Base-by-base conservation (phyloP, 1,140 invertebrate genomes). In the Drosophila seguyi region DNA sequence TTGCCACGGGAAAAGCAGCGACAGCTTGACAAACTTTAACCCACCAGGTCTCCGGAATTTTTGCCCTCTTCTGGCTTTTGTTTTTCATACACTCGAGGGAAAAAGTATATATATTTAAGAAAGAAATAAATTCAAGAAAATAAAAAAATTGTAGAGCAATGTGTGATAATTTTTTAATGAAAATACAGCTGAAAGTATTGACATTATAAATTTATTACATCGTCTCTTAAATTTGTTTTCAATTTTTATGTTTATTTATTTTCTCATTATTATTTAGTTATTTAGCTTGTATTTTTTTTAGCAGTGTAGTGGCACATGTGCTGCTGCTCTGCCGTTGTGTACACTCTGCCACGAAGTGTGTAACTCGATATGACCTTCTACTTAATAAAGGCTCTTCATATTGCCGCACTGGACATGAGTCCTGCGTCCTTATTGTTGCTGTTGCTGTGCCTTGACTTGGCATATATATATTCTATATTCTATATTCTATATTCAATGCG, bases 361-460 rank as follows among this genome's bases (percentile, higher is more conserved):
- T 84, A 88, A 87, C 72, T 87, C 82, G 84, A 87, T 87, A 87
- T 71, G 61, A 59, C 66, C 65, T 84, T 72, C 62, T 76, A 88
- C 80, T 88, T 88, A 78, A 88, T 88, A 88, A 90, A 90, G 71
- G 56, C 76, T 83, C 62, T 82, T 79, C 68, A 62, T 63, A 63
- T 86, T 74, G 73, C 39, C 31, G 77, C 61, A 58, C 39, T 55
- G 57, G 75, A 41, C 67, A 63, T 48, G 58, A 67, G 55, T 71
- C 61, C 20, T 57, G 50, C 45, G 47, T 67, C 61, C 25, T 53
- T 50, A 22, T 50, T 79, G 56, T 27, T 45, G 47, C 42, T 36
- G 4, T 16, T 38, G 38, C 18, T 47, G 62, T 47, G 45, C 20
- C 18, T 18, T 48, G 47, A 29, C 47, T 48, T 48, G 44, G 31